Evolutionary conservation across 2,113 vertebrate genomes (phyloP).

Genomic region (Solea senegalensis): DNA sequence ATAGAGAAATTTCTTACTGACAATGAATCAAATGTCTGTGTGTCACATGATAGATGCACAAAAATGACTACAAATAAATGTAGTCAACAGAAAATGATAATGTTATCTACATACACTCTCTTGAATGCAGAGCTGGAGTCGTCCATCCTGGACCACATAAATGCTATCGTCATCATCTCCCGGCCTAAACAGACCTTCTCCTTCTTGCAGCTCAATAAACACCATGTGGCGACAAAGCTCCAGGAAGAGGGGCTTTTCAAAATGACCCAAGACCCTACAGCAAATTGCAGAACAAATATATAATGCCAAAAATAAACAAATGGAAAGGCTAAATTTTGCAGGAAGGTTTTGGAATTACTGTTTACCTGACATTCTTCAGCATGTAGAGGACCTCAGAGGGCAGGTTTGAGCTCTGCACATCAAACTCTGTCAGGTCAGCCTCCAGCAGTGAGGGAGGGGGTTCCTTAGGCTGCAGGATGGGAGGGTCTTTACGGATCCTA

Average conservation of each 20-base stretch:
- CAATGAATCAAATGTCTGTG: no score
- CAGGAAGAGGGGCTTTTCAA: conserved; percentile 96
- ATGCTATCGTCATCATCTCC: conserved; percentile 94
- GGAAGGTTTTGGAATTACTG: not conserved
- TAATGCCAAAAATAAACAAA: not conserved
- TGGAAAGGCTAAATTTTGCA: not conserved
- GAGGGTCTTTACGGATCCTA: conserved; percentile 91
- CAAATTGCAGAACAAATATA: conserved; percentile 19
- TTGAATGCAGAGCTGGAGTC: conserved; percentile 90
- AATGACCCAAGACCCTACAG: conserved; percentile 94
- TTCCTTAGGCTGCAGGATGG: conserved; percentile 93
- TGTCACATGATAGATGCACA: no score
- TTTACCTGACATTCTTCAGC: conserved; percentile 93
- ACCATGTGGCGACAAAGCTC: conserved; percentile 98
- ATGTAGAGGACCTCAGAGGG: conserved; percentile 96
- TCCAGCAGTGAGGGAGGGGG: conserved; percentile 94
- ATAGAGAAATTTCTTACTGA: no score
- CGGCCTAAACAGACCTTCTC: conserved; percentile 89
- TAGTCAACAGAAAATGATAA: not conserved
- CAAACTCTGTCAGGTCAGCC: conserved; percentile 94
- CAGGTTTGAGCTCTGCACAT: conserved; percentile 93
- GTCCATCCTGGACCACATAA: conserved; percentile 94
- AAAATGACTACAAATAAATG: no score
- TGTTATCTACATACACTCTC: conserved; percentile 82
- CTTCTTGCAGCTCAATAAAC: conserved; percentile 92